Conservation (phyloP, 2,797 vertebrate genomes). For the Cuculus canorus region DNA sequence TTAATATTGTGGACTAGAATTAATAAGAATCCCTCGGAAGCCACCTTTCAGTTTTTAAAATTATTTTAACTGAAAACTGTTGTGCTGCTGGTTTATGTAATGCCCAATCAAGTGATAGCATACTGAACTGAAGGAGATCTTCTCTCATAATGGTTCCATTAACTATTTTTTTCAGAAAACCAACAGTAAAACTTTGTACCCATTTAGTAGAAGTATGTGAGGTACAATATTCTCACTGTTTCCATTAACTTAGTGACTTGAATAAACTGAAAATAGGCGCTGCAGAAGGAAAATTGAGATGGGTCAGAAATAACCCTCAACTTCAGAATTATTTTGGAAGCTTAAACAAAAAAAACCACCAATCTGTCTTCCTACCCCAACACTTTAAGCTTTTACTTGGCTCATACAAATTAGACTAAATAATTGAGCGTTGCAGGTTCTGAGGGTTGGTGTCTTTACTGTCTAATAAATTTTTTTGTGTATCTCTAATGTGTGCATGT, state of each 20-base stretch:
- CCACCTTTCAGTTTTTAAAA: not conserved
- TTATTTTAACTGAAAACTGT: not conserved
- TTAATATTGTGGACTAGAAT: not conserved
- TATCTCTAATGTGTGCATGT: not conserved
- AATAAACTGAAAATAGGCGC: not conserved
- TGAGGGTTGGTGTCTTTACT: not conserved
- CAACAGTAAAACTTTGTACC: not conserved
- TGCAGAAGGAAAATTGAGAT: not conserved
- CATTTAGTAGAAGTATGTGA: not conserved
- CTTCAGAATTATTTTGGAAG: not conserved
- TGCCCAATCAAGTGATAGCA: not conserved
- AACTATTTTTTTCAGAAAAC: not conserved
- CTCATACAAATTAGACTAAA: not conserved
- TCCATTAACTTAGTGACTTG: not conserved
- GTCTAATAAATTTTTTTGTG: not conserved
- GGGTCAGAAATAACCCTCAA: not conserved
- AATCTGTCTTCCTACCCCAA: not conserved
- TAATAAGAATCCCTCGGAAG: not conserved
- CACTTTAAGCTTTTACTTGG: not conserved
- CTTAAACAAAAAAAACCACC: not conserved
- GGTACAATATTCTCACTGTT: not conserved
- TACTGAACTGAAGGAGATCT: not conserved
- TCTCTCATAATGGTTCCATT: not conserved
- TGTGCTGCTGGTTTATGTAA: not conserved
- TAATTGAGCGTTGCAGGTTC: not conserved